Evolutionary conservation across 2,113 vertebrate species (phyloP).

Genomic region (Suricata suricatta): DNA sequence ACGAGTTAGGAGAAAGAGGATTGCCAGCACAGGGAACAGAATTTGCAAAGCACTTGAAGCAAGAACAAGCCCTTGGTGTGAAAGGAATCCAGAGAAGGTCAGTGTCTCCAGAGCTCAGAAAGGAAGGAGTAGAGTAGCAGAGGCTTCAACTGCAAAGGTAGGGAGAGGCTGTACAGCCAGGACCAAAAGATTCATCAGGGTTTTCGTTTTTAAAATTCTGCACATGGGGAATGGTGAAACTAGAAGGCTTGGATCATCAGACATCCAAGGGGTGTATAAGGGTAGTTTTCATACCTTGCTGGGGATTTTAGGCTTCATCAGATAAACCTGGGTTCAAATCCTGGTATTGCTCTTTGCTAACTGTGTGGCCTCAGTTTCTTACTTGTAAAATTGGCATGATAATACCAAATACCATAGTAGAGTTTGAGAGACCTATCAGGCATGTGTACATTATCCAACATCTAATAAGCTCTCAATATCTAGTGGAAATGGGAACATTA

Average conservation of each 20-base stretch:
- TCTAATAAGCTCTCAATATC: neutral
- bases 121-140: rapidly evolving
- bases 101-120: neutral
- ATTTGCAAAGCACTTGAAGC: neutral
- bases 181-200: neutral
- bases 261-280: neutral
- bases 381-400: neutral
- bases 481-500: neutral
- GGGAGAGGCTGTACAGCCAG: too few relatives aligned
- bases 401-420: neutral
- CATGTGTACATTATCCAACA: neutral
- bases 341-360: neutral
- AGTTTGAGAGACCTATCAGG: neutral
- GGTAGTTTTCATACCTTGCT: neutral
- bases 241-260: neutral
- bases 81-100: neutral
- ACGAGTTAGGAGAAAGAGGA: neutral
- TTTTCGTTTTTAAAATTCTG: neutral
- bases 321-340: neutral
- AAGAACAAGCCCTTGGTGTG: neutral
- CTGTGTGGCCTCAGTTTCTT: neutral
- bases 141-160: too few relatives aligned
- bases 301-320: neutral
- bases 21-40: neutral
- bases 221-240: neutral